Percentiles rank a stretch among this genome's conserved stretches.
Evolutionary conservation across 2,113 vertebrate species (phyloP).

Genomic region (Pimephales promelas): DNA sequence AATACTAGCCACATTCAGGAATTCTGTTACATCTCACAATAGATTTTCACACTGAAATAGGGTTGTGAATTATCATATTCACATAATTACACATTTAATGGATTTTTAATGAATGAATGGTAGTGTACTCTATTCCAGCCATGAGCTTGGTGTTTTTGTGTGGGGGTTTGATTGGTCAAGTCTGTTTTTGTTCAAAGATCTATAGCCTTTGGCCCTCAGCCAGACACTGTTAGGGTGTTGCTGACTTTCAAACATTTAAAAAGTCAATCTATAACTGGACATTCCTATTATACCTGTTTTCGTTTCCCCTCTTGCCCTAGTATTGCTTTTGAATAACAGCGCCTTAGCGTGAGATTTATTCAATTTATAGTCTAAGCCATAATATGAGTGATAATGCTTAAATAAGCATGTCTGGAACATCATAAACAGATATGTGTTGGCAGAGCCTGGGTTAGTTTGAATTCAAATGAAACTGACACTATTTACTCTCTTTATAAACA

Average conservation of each 20-base stretch:
- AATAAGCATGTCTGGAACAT: background rate
- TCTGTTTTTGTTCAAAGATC: background rate
- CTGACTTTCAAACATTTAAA: slow-evolving; percentile 54
- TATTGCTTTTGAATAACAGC: background rate
- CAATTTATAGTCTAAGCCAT: background rate
- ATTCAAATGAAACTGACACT: background rate
- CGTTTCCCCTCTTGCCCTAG: background rate
- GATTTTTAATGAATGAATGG: no score
- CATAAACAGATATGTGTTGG: background rate
- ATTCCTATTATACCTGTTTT: background rate
- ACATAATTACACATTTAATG: background rate
- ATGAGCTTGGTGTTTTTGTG: background rate
- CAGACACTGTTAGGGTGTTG: slow-evolving; percentile 35
- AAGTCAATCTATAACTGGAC: slow-evolving; percentile 22
- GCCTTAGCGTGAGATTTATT: background rate
- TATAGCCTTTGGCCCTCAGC: slow-evolving; percentile 1
- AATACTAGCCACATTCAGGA: background rate
- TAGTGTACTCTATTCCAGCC: background rate
- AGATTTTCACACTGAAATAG: background rate
- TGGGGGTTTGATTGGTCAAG: background rate
- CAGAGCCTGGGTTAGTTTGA: background rate
- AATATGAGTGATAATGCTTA: background rate
- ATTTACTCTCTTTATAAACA: background rate
- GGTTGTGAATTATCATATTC: background rate
- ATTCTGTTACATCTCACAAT: background rate